Evolutionary conservation across 2,888 invertebrate species (phyloP), one percentile per base, ranked within the genome.

Genomic region (Agrochola lota): DNA sequence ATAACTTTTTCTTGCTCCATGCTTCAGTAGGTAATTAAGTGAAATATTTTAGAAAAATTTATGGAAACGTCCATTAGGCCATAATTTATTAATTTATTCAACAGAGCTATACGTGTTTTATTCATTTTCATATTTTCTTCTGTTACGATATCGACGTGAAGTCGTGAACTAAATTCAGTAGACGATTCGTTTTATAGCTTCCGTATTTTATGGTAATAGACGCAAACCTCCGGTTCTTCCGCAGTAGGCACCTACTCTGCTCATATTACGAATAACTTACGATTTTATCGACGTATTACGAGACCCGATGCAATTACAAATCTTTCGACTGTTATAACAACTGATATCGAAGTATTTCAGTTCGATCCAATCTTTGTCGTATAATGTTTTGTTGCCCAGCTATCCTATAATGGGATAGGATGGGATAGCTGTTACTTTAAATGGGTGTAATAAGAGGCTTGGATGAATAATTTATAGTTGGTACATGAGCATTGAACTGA

Each of bases 161-260:
- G 90, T 90, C 89, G 90, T 90, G 89, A 92, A 92, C 92, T 91
- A 92, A 94, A 94, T 94, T 93, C 92, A 88, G 91, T 91, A 90
- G 84, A 81, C 66, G 91, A 90, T 90, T 87, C 91, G 87, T 90
- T 95, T 94, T 95, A 95, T 93, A 87, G 92, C 93, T 94, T 94
- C 94, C 94, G 91, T 92, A 93, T 91, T 95, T 95, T 95, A 95
- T 95, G 95, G 89, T 94, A 95, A 95, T 95, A 89, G 91, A 87
- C 88, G 74, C 79, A 87, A 89, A 87, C 88, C 88, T 84, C 85
- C 79, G 81, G 82, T 78, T 83, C 73, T 79, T 40, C 81, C 68
- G 74, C 77, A 68, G 78, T 64, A 74, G 30, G 23, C n/a, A 52
- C 52, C 52, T 17, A 55, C 70, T 77, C 66, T 52, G 60, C 71